Conservation (phyloP, 2,888 invertebrate species). For the Ectemnius cavifrons region DNA sequence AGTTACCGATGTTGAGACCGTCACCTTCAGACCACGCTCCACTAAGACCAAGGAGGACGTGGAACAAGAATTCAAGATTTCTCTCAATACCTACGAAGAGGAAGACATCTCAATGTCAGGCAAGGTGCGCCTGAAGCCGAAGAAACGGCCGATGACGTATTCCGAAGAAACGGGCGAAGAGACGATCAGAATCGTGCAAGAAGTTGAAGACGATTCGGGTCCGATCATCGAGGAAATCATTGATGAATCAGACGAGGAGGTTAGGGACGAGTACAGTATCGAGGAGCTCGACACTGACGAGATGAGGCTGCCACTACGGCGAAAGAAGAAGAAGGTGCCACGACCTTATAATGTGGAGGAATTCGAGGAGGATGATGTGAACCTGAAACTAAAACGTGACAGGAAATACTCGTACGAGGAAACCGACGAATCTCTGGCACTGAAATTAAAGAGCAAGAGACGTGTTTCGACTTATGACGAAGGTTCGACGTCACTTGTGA, state of each 20-base stretch:
- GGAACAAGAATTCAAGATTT: conserved; percentile 93
- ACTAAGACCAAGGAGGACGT: conserved; percentile 91
- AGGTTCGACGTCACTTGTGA: conserved; percentile 77
- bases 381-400: conserved; percentile 76
- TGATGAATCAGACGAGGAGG: conserved; percentile 81
- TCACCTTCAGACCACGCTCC: conserved; percentile 87
- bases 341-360: conserved; percentile 79
- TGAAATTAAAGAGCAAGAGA: conserved; percentile 85
- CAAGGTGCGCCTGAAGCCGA: conserved; percentile 87
- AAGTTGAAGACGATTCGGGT: conserved; percentile 82
- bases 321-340: conserved; percentile 66
- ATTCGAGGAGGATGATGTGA: conserved; percentile 79
- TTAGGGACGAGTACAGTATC: conserved; percentile 79
- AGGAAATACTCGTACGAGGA: conserved; percentile 78
- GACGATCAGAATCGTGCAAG: conserved; percentile 84
- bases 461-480: conserved; percentile 84
- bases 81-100: conserved; percentile 90
- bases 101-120: conserved; percentile 93
- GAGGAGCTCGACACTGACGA: conserved; percentile 74
- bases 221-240: conserved; percentile 83
- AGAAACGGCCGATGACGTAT: conserved; percentile 85
- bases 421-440: conserved; percentile 83
- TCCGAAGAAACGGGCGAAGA: conserved; percentile 89
- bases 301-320: conserved; percentile 73
- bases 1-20: conserved; percentile 87